A percentile compares a stretch with the other conserved stretches of the same genome.
Conservation (phyloP, 2,888 invertebrate genomes). For the Rhodophaea formosa region DNA sequence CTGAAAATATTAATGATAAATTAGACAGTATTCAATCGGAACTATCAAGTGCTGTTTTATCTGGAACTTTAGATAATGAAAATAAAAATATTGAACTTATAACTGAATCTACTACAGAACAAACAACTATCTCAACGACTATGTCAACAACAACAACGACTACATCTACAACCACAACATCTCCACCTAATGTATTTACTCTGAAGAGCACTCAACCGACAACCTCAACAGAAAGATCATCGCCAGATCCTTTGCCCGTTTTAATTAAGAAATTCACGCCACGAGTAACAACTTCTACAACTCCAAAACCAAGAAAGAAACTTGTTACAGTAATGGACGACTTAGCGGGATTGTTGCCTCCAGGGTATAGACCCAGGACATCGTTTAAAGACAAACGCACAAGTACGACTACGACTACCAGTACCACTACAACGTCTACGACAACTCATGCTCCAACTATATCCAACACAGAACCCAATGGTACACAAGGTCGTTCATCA, state of each 20-base stretch:
- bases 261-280: slow-evolving; percentile 85
- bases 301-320: slow-evolving; percentile 70
- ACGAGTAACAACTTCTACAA: slow-evolving; percentile 66
- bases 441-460: slow-evolving; percentile 35
- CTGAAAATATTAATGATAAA: slow-evolving; percentile 93
- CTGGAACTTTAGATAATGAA: slow-evolving; percentile 85
- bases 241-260: slow-evolving; percentile 82
- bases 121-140: slow-evolving; percentile 42
- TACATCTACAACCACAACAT: slow-evolving; percentile 51
- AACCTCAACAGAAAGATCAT: slow-evolving; percentile 73
- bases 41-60: slow-evolving; percentile 88
- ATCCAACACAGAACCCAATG: slow-evolving; percentile 50
- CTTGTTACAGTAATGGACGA: slow-evolving; percentile 82
- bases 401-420: slow-evolving; percentile 66
- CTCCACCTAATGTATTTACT: slow-evolving; percentile 70
- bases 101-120: slow-evolving; percentile 76
- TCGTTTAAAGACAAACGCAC: slow-evolving; percentile 79
- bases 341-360: slow-evolving; percentile 81
- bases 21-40: slow-evolving; percentile 92
- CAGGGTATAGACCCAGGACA: slow-evolving; percentile 81
- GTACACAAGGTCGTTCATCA: slow-evolving; percentile 74
- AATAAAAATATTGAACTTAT: slow-evolving; percentile 85
- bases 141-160: slow-evolving; percentile 49
- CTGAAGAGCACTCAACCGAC: slow-evolving; percentile 74
- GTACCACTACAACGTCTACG: slow-evolving; percentile 44